These are phyloP conservation scores for Melolontha melolontha DNA, from an alignment of 2,888 invertebrate genomes.

Conservation along the genomic window DNA sequence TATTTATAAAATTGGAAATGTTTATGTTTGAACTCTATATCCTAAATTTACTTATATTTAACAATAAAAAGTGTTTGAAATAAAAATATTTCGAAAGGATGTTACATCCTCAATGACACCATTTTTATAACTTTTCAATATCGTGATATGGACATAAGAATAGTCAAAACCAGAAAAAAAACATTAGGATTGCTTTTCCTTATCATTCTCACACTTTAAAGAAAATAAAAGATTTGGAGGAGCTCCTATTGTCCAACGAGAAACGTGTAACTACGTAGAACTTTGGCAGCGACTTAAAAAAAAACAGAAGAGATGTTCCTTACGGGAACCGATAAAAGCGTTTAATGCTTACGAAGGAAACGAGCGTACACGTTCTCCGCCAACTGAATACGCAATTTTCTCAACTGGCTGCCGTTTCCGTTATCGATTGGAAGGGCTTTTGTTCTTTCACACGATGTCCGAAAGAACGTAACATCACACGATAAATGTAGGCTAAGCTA, in stretches of 20 bases:
- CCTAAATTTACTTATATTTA: too few relatives aligned
- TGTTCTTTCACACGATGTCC: neutral
- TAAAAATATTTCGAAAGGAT: too few relatives aligned
- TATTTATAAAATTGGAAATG: too few relatives aligned
- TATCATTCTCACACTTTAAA: too few relatives aligned
- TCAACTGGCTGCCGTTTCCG: neutral
- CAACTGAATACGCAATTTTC: neutral
- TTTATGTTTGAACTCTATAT: too few relatives aligned
- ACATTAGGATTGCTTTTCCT: too few relatives aligned
- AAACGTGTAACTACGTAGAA: neutral
- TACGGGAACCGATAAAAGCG: neutral
- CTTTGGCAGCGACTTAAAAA: neutral
- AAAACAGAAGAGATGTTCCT: neutral
- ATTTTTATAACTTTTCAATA: too few relatives aligned
- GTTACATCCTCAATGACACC: too few relatives aligned
- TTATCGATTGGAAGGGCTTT: slow-evolving; percentile 6
- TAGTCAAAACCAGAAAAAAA: too few relatives aligned
- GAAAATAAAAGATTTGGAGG: neutral
- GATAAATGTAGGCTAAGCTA: slow-evolving; percentile 5
- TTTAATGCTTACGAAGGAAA: neutral
- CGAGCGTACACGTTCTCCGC: neutral
- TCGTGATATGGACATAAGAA: too few relatives aligned
- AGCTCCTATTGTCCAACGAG: neutral
- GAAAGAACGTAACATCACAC: neutral
- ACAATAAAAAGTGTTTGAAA: too few relatives aligned